phyloP scores from a whole-genome alignment of 2,797 vertebrate species.

The Syndactyla subalaris region DNA sequence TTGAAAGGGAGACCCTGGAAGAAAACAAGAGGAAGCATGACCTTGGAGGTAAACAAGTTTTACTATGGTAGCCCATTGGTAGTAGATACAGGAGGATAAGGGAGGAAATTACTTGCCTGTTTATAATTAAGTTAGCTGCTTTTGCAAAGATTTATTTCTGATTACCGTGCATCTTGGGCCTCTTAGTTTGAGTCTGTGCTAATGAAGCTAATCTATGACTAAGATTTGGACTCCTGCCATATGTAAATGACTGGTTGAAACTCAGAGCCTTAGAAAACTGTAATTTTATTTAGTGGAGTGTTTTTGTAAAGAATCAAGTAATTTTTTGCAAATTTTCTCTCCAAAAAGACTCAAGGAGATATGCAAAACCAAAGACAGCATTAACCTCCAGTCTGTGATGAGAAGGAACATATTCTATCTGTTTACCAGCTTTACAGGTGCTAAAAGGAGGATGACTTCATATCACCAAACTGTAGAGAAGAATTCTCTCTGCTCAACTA shows the following conservation, averaged over 20 bases:
- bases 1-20: background rate
- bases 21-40: background rate
- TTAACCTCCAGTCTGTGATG: background rate
- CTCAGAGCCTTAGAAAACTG: background rate
- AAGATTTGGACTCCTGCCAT: background rate
- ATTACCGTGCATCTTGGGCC: background rate
- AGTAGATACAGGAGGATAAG: background rate
- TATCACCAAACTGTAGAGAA: background rate
- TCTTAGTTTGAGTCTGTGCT: background rate
- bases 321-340: background rate
- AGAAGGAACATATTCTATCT: background rate
- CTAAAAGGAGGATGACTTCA: background rate
- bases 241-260: background rate
- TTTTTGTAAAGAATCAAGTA: background rate
- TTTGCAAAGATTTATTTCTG: background rate
- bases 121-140: background rate
- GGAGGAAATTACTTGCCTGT: background rate
- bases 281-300: background rate
- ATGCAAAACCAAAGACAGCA: background rate
- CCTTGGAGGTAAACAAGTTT: background rate
- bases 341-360: background rate
- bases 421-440: background rate
- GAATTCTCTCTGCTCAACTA: background rate
- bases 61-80: background rate
- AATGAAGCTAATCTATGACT: background rate